phyloP scores from a whole-genome alignment of 2,797 vertebrate species.

The Darevskia nairensis region DNA sequence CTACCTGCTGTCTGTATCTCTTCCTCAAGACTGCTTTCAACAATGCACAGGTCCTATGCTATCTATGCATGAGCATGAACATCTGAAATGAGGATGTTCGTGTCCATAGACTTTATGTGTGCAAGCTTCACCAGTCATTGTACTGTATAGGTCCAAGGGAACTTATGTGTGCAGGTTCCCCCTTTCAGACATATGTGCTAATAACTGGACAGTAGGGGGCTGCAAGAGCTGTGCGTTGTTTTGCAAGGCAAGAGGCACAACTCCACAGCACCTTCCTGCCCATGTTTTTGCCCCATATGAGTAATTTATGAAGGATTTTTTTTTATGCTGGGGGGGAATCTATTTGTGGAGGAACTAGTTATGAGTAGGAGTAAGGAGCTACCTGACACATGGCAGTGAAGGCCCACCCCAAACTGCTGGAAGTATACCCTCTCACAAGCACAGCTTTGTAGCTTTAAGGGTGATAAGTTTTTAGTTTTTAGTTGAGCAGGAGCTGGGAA shows the following conservation, averaged over 20 bases:
- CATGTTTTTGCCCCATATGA: not conserved
- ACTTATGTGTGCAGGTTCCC: not conserved
- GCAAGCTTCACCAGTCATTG: not conserved
- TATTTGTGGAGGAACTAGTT: not conserved
- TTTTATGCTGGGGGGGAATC: no score
- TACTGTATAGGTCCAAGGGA: not conserved
- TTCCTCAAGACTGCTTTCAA: not conserved
- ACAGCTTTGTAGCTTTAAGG: not conserved
- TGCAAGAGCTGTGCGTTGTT: no score
- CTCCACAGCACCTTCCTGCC: no score
- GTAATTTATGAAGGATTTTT: not conserved
- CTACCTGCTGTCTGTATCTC: not conserved
- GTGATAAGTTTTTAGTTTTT: not conserved
- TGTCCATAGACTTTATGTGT: not conserved
- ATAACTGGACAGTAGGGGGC: not conserved
- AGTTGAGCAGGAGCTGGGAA: no score
- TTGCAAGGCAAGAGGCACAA: no score
- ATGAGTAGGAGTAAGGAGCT: no score
- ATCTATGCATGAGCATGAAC: not conserved
- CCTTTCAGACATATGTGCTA: no score
- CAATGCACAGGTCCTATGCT: no score
- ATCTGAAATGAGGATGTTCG: not conserved
- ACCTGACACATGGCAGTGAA: not conserved
- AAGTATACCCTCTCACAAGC: not conserved
- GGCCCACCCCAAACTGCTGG: no score